These are phyloP conservation scores for Eutolmus rufibarbis DNA, from an alignment of 2,888 invertebrate species.

Conservation along the genomic window DNA sequence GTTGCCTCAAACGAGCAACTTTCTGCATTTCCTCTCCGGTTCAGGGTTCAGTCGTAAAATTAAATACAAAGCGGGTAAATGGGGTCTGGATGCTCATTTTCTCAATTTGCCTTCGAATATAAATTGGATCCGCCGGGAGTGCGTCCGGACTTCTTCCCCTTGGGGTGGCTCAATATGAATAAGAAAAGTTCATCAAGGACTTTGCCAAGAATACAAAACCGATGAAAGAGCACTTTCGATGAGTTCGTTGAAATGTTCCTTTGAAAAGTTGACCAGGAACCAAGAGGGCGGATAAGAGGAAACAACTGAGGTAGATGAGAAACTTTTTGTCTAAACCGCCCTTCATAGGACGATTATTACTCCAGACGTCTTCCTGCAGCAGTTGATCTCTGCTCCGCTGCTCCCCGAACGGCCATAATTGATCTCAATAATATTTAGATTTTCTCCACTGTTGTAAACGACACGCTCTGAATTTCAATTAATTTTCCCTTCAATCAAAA, in stretches of 20 bases:
- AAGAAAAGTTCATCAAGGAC: slow-evolving; percentile 18
- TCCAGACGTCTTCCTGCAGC: neutral
- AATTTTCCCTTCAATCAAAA: neutral
- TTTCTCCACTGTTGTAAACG: neutral
- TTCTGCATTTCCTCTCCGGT: neutral
- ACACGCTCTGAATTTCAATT: neutral
- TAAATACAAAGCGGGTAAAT: neutral
- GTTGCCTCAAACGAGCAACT: neutral
- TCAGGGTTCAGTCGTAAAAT: neutral
- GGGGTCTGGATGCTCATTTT: neutral
- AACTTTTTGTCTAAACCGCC: neutral
- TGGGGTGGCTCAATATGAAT: neutral
- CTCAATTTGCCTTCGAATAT: neutral
- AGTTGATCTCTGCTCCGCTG: neutral
- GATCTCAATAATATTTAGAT: neutral
- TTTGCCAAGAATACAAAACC: neutral
- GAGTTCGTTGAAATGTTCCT: neutral
- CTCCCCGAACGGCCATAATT: neutral
- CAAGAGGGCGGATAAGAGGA: neutral
- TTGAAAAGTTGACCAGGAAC: neutral
- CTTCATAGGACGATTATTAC: neutral
- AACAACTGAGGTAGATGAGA: neutral
- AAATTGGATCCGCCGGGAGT: neutral
- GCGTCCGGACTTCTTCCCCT: neutral
- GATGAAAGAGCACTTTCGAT: slow-evolving; percentile 9